A percentile compares a stretch with the other conserved stretches of the same genome.
Conservation (phyloP, 1,140 invertebrate species). For the Chelonus insularis region DNA sequence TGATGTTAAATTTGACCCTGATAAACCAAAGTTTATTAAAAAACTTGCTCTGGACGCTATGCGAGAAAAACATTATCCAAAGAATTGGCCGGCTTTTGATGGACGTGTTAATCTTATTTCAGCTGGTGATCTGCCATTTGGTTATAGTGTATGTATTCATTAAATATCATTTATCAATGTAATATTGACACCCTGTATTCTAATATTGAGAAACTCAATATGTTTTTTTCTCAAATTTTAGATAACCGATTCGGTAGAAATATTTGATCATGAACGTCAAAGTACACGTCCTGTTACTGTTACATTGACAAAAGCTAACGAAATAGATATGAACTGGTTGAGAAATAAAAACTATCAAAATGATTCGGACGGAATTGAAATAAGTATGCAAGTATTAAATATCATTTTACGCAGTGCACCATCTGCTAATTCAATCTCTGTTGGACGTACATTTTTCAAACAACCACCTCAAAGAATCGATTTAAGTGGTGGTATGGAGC, state of each 20-base stretch:
- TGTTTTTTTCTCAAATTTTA: not conserved
- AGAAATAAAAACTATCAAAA: constrained; percentile 54
- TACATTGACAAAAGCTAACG: constrained; percentile 62
- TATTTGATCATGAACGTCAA: constrained; percentile 51
- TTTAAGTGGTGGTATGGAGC: constrained; percentile 67
- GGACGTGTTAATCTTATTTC: constrained; percentile 71
- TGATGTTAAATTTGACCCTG: constrained; percentile 60
- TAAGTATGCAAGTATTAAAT: constrained; percentile 77
- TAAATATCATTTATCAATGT: constrained; percentile 1
- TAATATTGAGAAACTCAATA: too few species aligned
- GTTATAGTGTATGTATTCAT: constrained; percentile 32
- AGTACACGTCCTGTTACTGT: constrained; percentile 62
- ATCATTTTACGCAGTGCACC: constrained; percentile 73
- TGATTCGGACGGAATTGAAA: constrained; percentile 62
- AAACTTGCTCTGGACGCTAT: constrained; percentile 44
- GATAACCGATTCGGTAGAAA: constrained; percentile 23
- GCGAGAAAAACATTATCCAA: constrained; percentile 36
- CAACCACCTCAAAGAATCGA: constrained; percentile 50
- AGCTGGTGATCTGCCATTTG: constrained; percentile 39
- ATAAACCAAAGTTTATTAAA: constrained; percentile 58
- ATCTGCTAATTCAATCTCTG: constrained; percentile 30
- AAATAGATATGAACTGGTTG: constrained; percentile 62
- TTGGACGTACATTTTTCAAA: constrained; percentile 62
- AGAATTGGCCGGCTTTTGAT: constrained; percentile 68
- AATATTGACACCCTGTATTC: too few species aligned